A percentile compares a stretch with the other conserved stretches of the same genome.
phyloP scores from a whole-genome alignment of 2,888 invertebrate genomes.

The Stenotaenia linearis region DNA sequence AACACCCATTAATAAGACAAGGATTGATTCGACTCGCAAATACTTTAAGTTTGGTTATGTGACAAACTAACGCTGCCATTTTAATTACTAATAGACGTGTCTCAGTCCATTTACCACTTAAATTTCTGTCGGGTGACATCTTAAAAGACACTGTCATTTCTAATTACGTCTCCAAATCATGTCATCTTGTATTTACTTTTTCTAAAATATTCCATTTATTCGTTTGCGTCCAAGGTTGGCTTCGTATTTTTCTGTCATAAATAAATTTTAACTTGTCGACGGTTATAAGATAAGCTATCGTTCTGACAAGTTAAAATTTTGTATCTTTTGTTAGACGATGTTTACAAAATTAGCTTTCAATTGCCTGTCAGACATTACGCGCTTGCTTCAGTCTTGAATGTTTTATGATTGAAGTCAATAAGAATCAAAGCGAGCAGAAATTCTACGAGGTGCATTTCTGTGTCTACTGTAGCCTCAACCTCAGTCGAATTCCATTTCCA shows the following conservation, averaged over 20 bases:
- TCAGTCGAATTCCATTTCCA: not conserved
- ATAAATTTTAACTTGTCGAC: not conserved
- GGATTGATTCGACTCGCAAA: not conserved
- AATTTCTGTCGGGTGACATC: not conserved
- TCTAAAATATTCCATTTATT: not conserved
- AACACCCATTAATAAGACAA: constrained; percentile 6
- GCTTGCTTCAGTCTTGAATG: not conserved
- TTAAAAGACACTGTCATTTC: not conserved
- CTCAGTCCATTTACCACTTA: not conserved
- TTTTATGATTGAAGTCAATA: not conserved
- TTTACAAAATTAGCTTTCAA: constrained; percentile 8
- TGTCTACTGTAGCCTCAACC: not conserved
- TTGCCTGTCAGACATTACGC: not conserved
- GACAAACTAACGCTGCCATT: not conserved
- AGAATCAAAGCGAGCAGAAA: not conserved
- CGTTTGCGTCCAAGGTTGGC: too few species aligned
- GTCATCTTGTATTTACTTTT: not conserved
- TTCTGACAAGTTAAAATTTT: not conserved
- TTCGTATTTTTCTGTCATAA: too few species aligned
- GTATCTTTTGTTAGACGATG: not conserved
- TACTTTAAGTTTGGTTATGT: not conserved
- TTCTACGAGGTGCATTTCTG: not conserved
- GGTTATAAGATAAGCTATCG: not conserved
- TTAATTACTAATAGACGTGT: not conserved
- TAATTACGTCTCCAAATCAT: not conserved